A percentile compares a stretch with the other conserved stretches of the same genome.
Conservation (phyloP, 2,888 invertebrate genomes). For the Aleiodes leptofemur region DNA sequence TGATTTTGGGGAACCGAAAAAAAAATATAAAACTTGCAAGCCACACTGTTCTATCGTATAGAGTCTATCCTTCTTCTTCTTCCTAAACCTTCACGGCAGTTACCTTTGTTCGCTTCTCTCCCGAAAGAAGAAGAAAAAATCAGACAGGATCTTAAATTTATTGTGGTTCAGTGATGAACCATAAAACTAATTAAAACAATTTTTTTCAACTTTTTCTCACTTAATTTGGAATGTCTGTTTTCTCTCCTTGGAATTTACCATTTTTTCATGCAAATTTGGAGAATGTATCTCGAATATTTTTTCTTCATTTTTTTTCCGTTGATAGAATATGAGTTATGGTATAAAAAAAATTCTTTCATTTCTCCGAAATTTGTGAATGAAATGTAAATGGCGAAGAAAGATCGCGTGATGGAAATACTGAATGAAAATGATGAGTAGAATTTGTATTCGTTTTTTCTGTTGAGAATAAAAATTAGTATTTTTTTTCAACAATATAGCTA, state of each 20-base stretch:
- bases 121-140: not conserved
- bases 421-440: conserved; percentile 21
- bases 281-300: not conserved
- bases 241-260: not conserved
- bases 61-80: conserved; percentile 18
- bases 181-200: conserved; percentile 41
- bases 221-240: not conserved
- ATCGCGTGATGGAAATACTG: conserved; percentile 12
- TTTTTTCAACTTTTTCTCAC: conserved; percentile 12
- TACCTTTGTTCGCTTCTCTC: not conserved
- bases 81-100: not conserved
- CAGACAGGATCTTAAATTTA: conserved; percentile 35
- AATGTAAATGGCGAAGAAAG: not conserved
- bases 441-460: not conserved
- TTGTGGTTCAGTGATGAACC: conserved; percentile 35
- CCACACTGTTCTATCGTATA: conserved; percentile 44
- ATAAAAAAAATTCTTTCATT: not conserved
- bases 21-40: conserved; percentile 65
- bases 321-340: not conserved
- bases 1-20: conserved; percentile 56
- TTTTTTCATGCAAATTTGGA: not conserved
- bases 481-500: not conserved
- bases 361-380: conserved; percentile 17
- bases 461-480: not conserved
- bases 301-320: not conserved